These are phyloP conservation scores for Kryptolebias ocellatus DNA, from an alignment of 2,797 vertebrate genomes.

Conservation along the genomic window DNA sequence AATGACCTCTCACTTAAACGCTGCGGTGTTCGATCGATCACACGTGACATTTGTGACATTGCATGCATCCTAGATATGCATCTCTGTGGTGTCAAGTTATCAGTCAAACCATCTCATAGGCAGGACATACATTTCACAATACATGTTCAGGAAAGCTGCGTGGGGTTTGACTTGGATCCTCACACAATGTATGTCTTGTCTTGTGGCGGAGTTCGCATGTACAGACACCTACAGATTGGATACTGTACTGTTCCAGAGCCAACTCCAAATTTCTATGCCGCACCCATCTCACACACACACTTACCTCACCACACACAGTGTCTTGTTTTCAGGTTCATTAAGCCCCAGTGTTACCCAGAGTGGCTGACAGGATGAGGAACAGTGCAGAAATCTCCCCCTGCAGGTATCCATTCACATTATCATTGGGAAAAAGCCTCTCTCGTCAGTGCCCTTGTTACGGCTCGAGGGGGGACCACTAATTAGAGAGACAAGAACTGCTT, in stretches of 20 bases:
- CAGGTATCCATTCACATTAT: slow-evolving; percentile 96
- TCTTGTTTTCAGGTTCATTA: slow-evolving; percentile 97
- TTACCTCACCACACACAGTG: slow-evolving; percentile 72
- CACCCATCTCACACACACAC: slow-evolving; percentile 31
- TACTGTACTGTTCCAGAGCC: slow-evolving; percentile 26
- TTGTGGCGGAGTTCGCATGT: not conserved
- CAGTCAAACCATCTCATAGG: slow-evolving; percentile 56
- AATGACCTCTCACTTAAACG: slow-evolving; percentile 69
- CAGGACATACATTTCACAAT: slow-evolving; percentile 63
- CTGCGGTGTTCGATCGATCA: slow-evolving; percentile 63
- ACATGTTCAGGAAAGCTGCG: slow-evolving; percentile 28
- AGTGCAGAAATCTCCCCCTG: slow-evolving; percentile 90
- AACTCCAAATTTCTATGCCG: slow-evolving; percentile 45
- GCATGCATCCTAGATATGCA: slow-evolving; percentile 64
- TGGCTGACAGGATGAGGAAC: slow-evolving; percentile 94
- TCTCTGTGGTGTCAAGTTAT: slow-evolving; percentile 65
- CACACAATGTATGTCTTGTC: slow-evolving; percentile 29
- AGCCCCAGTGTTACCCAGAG: slow-evolving; percentile 91
- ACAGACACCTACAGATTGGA: slow-evolving; percentile 2
- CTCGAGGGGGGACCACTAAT: slow-evolving; percentile 94
- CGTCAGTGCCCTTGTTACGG: slow-evolving; percentile 89
- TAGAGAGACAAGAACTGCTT: slow-evolving; percentile 92
- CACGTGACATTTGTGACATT: slow-evolving; percentile 74
- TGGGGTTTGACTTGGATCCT: slow-evolving; percentile 22
- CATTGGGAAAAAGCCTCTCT: slow-evolving; percentile 93